A percentile compares a stretch with the other conserved stretches of the same genome.
These are phyloP conservation scores for Zophobas atratus DNA, from an alignment of 1,140 invertebrate genomes.

Conservation along the genomic window DNA sequence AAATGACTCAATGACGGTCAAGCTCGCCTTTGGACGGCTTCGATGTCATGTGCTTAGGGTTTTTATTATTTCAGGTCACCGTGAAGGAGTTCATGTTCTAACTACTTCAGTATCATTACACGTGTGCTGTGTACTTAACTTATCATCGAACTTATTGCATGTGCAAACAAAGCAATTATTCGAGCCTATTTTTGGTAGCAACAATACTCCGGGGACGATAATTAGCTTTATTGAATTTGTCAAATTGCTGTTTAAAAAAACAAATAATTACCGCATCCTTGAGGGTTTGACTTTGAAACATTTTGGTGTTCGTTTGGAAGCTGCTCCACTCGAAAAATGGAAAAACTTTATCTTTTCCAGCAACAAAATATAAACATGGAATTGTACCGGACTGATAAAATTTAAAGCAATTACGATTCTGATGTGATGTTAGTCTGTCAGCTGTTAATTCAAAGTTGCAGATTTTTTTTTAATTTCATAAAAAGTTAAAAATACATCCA, in stretches of 20 bases:
- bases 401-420: too few species aligned
- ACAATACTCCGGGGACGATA: slow-evolving; percentile 11
- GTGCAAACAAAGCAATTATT: slow-evolving; percentile 37
- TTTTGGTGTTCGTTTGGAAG: too few species aligned
- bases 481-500: too few species aligned
- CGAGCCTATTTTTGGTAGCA: slow-evolving; percentile 21
- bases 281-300: neutral
- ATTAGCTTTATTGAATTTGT: slow-evolving; percentile 25
- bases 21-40: neutral
- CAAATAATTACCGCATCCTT: neutral
- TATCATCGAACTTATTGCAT: slow-evolving; percentile 26
- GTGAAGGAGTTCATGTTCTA: neutral
- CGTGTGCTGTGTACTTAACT: slow-evolving; percentile 2
- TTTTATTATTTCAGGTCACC: neutral
- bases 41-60: neutral
- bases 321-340: too few species aligned
- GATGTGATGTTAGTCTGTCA: too few species aligned
- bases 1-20: slow-evolving; percentile 1
- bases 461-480: too few species aligned
- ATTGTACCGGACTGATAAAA: neutral
- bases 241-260: slow-evolving; percentile 10
- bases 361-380: neutral
- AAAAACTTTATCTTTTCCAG: neutral
- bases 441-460: too few species aligned
- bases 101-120: neutral